Base-by-base conservation (phyloP, 2,888 invertebrate genomes). In the Bombyx huttoni region DNA sequence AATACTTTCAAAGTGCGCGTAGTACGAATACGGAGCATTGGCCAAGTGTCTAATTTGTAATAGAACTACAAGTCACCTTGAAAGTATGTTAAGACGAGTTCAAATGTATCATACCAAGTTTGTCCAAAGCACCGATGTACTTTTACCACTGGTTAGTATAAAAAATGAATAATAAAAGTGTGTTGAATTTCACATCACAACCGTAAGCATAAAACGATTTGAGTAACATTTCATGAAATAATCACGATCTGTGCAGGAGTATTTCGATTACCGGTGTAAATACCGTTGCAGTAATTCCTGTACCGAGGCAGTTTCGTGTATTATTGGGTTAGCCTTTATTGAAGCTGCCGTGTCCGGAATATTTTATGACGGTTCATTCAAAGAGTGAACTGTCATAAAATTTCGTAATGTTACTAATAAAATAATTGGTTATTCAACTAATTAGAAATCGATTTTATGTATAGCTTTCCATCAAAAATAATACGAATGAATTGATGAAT, bases 51-150 rank as follows among this genome's bases (percentile, higher is more conserved):
- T 40, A 40, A n/a, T 40, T 33, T 46, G 14, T 50, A 14, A 52
- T n/a, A 52, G 49, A 52, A 52, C 47, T 34, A 54, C 65, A 53
- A 67, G 68, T 68, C 68, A 68, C 58, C 59, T 57, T 45, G 62
- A 68, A 67, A 68, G 67, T 50, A 50, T 54, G 55, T 47, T 49
- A 48, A 53, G 51, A 14, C 53, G 50, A 53, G 53, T 52, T 53
- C 53, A 53, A 53, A 49, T 46, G 51, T 52, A 49, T 48, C 50
- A 50, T 48, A 33, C 35, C 50, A 51, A 53, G 49, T 50, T 34
- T 52, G 50, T 49, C 49, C 48, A 46, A 48, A 52, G 49, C 53
- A 34, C 49, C 34, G 51, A 14, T 49, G 14, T 50, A 48, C 51
- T 52, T 56, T 52, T 51, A 54, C 53, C 34, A 49, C 13, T 13